These are phyloP conservation scores for Xiphorhynchus erythropygius DNA, from an alignment of 2,797 vertebrate species.

Conservation along the genomic window DNA sequence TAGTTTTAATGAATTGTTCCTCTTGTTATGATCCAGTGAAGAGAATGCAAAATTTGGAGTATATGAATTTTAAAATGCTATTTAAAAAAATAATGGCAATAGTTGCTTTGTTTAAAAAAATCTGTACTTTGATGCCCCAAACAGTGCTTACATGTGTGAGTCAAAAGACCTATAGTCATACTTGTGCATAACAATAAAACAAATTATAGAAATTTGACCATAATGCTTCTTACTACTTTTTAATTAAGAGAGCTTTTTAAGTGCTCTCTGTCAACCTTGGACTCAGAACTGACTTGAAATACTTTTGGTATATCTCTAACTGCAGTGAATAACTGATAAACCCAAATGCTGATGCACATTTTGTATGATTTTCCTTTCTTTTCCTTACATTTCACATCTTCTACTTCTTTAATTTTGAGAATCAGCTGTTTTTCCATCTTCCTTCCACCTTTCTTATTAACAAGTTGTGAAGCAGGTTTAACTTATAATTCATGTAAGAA, in stretches of 20 bases:
- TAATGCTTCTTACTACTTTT: neutral
- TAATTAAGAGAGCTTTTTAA: neutral
- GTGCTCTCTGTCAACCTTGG: neutral
- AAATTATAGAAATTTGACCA: neutral
- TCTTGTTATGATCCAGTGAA: neutral
- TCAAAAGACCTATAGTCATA: neutral
- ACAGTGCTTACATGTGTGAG: neutral
- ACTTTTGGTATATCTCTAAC: neutral
- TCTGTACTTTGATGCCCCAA: neutral
- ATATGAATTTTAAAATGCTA: neutral
- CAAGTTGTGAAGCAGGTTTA: neutral
- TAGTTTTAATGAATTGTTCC: neutral
- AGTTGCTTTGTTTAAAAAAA: neutral
- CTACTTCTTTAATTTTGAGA: neutral
- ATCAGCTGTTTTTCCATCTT: neutral
- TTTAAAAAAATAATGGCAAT: neutral
- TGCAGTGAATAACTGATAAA: neutral
- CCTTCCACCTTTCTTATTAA: neutral
- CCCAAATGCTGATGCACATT: neutral
- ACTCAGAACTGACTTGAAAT: neutral
- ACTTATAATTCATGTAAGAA: neutral
- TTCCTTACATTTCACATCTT: neutral
- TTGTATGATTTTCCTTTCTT: neutral
- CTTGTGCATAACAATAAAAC: neutral
- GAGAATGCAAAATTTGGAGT: neutral